phyloP scores from a whole-genome alignment of 1,140 invertebrate species.

The Aphaenogaster ashmeadi region DNA sequence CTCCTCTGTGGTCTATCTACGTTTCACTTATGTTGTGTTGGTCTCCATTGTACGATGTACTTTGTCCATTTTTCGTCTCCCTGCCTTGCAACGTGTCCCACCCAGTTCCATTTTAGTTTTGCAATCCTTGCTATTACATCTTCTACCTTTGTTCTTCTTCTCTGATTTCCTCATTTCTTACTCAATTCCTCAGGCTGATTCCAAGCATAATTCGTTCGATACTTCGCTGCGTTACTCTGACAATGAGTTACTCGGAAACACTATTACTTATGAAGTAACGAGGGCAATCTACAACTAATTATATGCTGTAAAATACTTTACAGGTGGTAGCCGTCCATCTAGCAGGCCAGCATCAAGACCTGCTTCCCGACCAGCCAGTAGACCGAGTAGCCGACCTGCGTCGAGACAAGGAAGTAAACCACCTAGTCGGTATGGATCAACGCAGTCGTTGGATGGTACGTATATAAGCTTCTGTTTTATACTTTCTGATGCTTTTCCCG shows the following conservation, averaged over 20 bases:
- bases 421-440: slow-evolving; percentile 97
- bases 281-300: neutral
- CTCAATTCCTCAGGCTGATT: too few relatives aligned
- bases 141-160: too few relatives aligned
- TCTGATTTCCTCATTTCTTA: too few relatives aligned
- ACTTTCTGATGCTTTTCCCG: neutral
- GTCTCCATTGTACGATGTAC: too few relatives aligned
- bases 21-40: too few relatives aligned
- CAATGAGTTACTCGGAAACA: neutral
- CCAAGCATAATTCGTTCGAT: too few relatives aligned
- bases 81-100: too few relatives aligned
- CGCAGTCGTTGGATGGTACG: slow-evolving; percentile 95
- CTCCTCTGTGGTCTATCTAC: too few relatives aligned
- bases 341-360: slow-evolving; percentile 90
- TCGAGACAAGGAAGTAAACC: slow-evolving; percentile 95
- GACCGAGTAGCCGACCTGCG: slow-evolving; percentile 92
- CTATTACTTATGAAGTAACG: neutral
- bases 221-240: too few relatives aligned
- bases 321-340: slow-evolving; percentile 87
- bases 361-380: slow-evolving; percentile 89
- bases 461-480: slow-evolving; percentile 88
- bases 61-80: too few relatives aligned
- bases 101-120: too few relatives aligned
- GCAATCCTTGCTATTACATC: too few relatives aligned
- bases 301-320: neutral